phyloP scores from a whole-genome alignment of 2,113 vertebrate species.

The Corapipo altera region DNA sequence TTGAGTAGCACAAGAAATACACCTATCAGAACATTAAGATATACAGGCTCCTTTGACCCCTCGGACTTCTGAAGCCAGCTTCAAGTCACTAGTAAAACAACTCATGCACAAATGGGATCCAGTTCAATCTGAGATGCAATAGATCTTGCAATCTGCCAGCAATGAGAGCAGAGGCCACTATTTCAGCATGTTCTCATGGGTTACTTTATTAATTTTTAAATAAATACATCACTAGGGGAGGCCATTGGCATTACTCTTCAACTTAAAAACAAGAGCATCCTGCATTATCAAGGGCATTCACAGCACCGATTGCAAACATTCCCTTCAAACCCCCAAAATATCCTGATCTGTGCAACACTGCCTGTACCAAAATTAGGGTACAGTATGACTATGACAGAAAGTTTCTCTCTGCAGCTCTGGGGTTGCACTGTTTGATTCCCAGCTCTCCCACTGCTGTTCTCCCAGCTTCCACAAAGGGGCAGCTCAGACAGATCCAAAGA shows the following conservation, averaged over 20 bases:
- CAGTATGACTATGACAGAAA: background rate
- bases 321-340: background rate
- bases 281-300: background rate
- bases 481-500: background rate
- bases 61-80: background rate
- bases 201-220: background rate
- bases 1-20: background rate
- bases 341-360: background rate
- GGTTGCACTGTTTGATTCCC: background rate
- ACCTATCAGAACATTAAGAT: background rate
- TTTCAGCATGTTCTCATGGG: background rate
- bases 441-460: background rate
- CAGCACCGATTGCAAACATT: background rate
- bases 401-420: background rate
- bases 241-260: background rate
- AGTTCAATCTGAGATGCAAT: background rate
- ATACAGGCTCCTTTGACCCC: background rate
- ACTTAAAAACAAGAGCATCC: background rate
- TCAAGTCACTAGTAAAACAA: background rate
- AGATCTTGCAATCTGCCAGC: background rate
- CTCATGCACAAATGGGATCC: background rate
- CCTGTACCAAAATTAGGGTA: background rate
- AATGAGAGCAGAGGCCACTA: background rate
- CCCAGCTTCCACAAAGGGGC: conserved; percentile 12
- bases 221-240: background rate